Base-by-base conservation (phyloP, 2,888 invertebrate genomes). In the Leucoma salicis region DNA sequence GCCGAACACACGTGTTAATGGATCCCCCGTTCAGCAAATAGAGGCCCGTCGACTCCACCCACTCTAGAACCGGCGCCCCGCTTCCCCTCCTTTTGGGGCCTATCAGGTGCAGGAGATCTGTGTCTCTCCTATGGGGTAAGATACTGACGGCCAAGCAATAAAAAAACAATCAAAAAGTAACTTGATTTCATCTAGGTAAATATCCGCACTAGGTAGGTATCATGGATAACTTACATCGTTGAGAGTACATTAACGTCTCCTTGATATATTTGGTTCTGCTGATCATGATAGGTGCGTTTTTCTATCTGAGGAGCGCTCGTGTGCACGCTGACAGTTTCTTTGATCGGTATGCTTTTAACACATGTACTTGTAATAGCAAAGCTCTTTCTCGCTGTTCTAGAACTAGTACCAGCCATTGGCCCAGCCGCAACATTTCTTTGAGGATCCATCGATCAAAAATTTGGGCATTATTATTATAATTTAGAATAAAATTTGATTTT, bases 191-290 rank as follows among this genome's bases (percentile, higher is more conserved):
- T n/a, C n/a, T n/a, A n/a, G n/a, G n/a, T n/a, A n/a, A n/a, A n/a
- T n/a, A n/a, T n/a, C n/a, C n/a, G n/a, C n/a, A n/a, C n/a, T n/a
- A n/a, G n/a, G n/a, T n/a, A n/a, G n/a, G n/a, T n/a, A n/a, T n/a
- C n/a, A n/a, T n/a, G n/a, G n/a, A n/a, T n/a, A 38, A 69, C 82
- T 63, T 68, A 87, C 88, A 87, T 78, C 35, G 85, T 73, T 24
- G 84, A 83, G 32, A 88, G 70, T 13, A 88, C 60, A 56, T 89
- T 87, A 12, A 89, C 75, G 43, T 80, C 78, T 41, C 86, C 88
- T 46, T 78, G 74, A 58, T 76, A 83, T 24, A 83, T 59, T 70
- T 86, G 87, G 49, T 68, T 74, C 53, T 84, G 75, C 61, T 82
- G 81, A 40, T 63, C 65, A 31, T 72, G 69, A 46, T 62, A 66